Percentiles rank a stretch among this genome's conserved stretches.
Evolutionary conservation across 2,113 vertebrate species (phyloP).

Genomic region (Psammodynastes pulverulentus): DNA sequence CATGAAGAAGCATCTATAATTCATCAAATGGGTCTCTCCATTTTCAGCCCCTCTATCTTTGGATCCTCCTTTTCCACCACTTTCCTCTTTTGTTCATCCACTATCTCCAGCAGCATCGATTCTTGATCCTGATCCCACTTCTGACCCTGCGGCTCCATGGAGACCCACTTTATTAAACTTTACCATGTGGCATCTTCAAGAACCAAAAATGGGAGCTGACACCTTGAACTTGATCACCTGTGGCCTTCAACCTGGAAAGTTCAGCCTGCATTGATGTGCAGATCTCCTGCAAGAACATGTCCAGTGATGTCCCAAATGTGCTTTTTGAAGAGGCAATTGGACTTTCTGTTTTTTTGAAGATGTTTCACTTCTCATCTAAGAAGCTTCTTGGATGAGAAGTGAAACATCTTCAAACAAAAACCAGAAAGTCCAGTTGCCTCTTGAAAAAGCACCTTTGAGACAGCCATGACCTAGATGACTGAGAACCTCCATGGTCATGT

Average conservation of each 20-base stretch:
- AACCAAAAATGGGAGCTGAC: neutral
- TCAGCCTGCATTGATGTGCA: neutral
- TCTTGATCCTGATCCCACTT: neutral
- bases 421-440: too few relatives aligned
- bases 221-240: neutral
- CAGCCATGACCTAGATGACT: too few relatives aligned
- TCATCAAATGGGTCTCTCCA: neutral
- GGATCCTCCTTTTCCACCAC: neutral
- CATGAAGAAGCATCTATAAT: neutral
- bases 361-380: too few relatives aligned
- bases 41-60: neutral
- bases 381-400: too few relatives aligned
- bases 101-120: neutral
- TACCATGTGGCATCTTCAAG: neutral
- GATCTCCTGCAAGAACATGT: neutral
- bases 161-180: neutral
- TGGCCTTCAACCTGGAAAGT: neutral
- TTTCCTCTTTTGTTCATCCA: neutral
- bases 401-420: too few relatives aligned
- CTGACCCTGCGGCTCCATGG: neutral
- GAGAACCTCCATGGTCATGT: neutral
- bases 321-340: too few relatives aligned
- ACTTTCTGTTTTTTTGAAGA: too few relatives aligned
- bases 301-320: neutral
- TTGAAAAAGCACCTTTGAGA: too few relatives aligned